These are phyloP conservation scores for Arion vulgaris DNA, from an alignment of 1,140 invertebrate species.

Conservation along the genomic window DNA sequence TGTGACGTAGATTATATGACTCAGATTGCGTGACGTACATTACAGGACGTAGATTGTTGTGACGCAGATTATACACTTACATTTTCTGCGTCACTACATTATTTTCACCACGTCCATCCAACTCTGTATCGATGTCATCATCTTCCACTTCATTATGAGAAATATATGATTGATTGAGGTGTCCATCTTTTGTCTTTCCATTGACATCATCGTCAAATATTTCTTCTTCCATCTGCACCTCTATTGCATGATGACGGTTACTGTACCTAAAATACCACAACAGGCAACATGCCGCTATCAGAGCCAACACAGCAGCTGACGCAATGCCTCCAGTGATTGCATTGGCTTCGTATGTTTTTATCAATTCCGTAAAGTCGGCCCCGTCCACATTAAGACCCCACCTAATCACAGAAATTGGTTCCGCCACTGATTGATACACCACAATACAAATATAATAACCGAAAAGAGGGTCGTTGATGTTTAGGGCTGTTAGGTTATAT, in stretches of 20 bases:
- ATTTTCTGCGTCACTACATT: too few relatives aligned
- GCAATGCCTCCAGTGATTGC: constrained; percentile 58
- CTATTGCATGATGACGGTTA: constrained; percentile 16
- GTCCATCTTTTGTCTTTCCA: neutral
- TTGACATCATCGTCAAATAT: neutral
- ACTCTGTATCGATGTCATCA: neutral
- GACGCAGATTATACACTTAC: too few relatives aligned
- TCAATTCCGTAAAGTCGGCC: constrained; percentile 54
- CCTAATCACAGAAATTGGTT: constrained; percentile 30
- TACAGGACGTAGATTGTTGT: too few relatives aligned
- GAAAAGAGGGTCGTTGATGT: constrained; percentile 56
- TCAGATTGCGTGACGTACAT: too few relatives aligned
- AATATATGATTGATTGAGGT: neutral
- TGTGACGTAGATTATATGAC: too few relatives aligned
- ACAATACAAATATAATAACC: constrained; percentile 64
- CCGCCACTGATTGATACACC: constrained; percentile 15
- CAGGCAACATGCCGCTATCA: constrained; percentile 47
- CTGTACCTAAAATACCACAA: constrained; percentile 54
- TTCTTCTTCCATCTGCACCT: constrained; percentile 2
- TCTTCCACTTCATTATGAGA: neutral
- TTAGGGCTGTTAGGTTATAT: constrained; percentile 47
- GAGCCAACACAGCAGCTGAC: constrained; percentile 49
- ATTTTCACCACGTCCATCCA: too few relatives aligned
- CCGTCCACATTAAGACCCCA: constrained; percentile 63
- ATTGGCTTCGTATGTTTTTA: constrained; percentile 52